These are phyloP conservation scores for Oryzias woworae DNA, from an alignment of 2,113 vertebrate species.

Conservation along the genomic window DNA sequence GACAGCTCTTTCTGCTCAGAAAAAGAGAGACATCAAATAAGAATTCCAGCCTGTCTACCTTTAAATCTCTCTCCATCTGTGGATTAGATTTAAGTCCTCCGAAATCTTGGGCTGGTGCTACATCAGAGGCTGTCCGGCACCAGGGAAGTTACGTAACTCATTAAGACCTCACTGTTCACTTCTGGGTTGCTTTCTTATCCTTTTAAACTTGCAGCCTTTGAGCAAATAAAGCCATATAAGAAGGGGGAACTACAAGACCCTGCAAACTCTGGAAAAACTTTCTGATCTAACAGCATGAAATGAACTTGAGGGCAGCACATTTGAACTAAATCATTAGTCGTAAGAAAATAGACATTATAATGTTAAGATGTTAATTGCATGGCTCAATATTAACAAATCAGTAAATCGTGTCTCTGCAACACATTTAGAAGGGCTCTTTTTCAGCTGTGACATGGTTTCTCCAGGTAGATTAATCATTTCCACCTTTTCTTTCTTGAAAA, in stretches of 20 bases:
- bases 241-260: slow-evolving; percentile 69
- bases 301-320: slow-evolving; percentile 58
- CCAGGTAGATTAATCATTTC: background rate
- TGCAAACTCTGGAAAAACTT: slow-evolving; percentile 68
- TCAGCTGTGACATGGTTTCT: background rate
- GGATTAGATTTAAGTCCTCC: slow-evolving; percentile 78
- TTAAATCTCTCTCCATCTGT: slow-evolving; percentile 72
- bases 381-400: background rate
- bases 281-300: slow-evolving; percentile 57
- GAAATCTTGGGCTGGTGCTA: slow-evolving; percentile 74
- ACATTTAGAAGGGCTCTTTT: background rate
- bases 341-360: slow-evolving; percentile 6
- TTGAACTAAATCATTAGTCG: slow-evolving; percentile 54
- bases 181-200: slow-evolving; percentile 66
- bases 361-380: background rate
- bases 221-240: slow-evolving; percentile 75
- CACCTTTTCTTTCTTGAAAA: slow-evolving; percentile 17
- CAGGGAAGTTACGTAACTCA: slow-evolving; percentile 79
- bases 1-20: slow-evolving; percentile 60
- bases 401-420: background rate
- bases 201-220: slow-evolving; percentile 72
- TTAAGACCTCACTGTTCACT: slow-evolving; percentile 71
- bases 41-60: slow-evolving; percentile 76
- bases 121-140: slow-evolving; percentile 74
- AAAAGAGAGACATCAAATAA: slow-evolving; percentile 80